A percentile compares a stretch with the other conserved stretches of the same genome.
Conservation (phyloP, 2,888 invertebrate species). For the Pseudanteris insignis region DNA sequence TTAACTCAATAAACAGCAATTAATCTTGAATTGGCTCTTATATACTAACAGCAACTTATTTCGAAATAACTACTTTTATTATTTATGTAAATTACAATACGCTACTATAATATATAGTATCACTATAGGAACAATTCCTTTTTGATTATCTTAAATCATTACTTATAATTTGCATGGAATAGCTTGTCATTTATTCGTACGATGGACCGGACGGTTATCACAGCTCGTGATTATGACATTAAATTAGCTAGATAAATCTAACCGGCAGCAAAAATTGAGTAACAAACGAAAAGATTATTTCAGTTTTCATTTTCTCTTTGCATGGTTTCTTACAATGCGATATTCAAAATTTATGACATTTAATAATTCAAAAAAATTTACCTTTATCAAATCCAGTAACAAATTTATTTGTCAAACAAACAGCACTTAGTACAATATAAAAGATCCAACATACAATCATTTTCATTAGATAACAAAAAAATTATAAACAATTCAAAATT, state of each 20-base stretch:
- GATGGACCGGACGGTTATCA: no score
- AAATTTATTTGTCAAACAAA: not conserved
- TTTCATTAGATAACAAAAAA: not conserved
- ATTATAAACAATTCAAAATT: no score
- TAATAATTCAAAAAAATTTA: constrained; percentile 1
- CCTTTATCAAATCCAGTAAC: constrained; percentile 10
- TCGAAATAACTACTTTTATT: constrained; percentile 20
- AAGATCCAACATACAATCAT: constrained; percentile 8
- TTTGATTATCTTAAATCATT: no score
- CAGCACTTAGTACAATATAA: constrained; percentile 2
- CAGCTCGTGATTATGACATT: constrained; percentile 31
- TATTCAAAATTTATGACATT: no score
- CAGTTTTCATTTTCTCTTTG: constrained; percentile 2
- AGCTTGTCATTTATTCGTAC: not conserved
- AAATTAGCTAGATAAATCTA: constrained; percentile 37
- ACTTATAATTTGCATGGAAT: no score
- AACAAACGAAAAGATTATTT: constrained; percentile 25
- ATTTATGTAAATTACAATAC: no score
- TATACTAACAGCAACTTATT: constrained; percentile 25
- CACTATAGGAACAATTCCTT: no score
- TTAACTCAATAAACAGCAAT: constrained; percentile 64
- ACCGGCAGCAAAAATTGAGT: constrained; percentile 13
- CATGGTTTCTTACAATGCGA: not conserved
- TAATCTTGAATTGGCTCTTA: constrained; percentile 57
- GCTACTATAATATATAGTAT: no score